Evolutionary conservation across 2,888 invertebrate genomes (phyloP), one percentile per base, ranked within the genome.

Genomic region (Tipula helvola): DNA sequence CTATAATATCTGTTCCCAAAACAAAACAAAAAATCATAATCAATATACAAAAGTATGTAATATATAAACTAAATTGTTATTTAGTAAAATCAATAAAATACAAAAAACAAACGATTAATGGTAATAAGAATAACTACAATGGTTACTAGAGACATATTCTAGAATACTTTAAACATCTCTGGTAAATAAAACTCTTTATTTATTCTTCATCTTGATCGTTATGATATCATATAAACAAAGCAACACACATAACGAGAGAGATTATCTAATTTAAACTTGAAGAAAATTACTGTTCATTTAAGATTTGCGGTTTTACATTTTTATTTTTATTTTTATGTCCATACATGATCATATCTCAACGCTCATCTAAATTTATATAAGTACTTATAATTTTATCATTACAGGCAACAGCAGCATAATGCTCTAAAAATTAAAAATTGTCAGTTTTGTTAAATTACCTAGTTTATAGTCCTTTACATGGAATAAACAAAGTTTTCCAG

Each of bases 1-100:
- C 99, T 94, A 92, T 99, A 99, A 92, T 99, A 98, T 88, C 95
- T 95, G 90, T 44, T 41, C 39, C 39, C 36, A 85, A 85, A 41
- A 85, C 87, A 87, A 87, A 71, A 71, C 5, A 71, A 52, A 52
- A 52, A 52, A 52, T 16, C 52, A 28, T 71, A 71, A 71, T 71
- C 71, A 28, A 71, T 71, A 71, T 71, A 13, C 28, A 18, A 8
- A 71, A 71, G 71, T 71, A 71, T 28, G 71, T 71, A 71, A 71
- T 71, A 71, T 16, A 8, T 16, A 71, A 71, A 71, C 28, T 71
- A 71, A 16, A 3, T 52, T 71, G 71, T 71, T 71, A 71, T 71
- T 28, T 71, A 71, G 8, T 71, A 71, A 71, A 71, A 71, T 71
- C 71, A 28, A 71, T 71, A 71, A 28, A 71, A 52, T 3, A 28